These are phyloP conservation scores for Agrochola lota DNA, from an alignment of 2,888 invertebrate species.

Conservation along the genomic window DNA sequence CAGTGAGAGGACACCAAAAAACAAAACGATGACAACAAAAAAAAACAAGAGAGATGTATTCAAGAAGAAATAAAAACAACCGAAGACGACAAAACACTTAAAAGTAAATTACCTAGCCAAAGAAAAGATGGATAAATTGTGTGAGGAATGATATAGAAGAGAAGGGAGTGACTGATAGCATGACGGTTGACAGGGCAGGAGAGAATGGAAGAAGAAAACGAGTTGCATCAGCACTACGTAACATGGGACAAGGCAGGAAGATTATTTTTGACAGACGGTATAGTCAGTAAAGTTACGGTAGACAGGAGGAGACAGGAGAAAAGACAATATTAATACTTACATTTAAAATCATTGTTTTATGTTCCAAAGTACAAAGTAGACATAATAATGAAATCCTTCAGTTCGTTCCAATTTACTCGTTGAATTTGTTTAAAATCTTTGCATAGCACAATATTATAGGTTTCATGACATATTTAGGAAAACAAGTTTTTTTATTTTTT, in stretches of 20 bases:
- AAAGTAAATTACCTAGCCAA: background rate
- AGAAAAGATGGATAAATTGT: background rate
- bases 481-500: background rate
- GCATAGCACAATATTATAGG: background rate
- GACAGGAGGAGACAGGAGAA: too few relatives aligned
- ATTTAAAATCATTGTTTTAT: slow-evolving; percentile 40
- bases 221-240: too few relatives aligned
- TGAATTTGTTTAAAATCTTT: background rate
- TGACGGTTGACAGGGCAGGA: background rate
- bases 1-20: too few relatives aligned
- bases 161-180: background rate
- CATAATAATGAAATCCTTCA: slow-evolving; percentile 19
- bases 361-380: background rate
- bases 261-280: background rate
- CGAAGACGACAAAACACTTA: background rate
- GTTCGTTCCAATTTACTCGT: background rate
- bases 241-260: background rate
- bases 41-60: background rate
- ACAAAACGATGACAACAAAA: background rate
- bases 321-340: slow-evolving; percentile 28
- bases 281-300: too few relatives aligned
- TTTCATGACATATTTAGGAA: background rate
- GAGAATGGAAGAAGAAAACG: too few relatives aligned
- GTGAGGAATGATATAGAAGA: background rate
- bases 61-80: background rate